Conservation (phyloP, 1,140 invertebrate genomes). For the Plutomurus gul region DNA sequence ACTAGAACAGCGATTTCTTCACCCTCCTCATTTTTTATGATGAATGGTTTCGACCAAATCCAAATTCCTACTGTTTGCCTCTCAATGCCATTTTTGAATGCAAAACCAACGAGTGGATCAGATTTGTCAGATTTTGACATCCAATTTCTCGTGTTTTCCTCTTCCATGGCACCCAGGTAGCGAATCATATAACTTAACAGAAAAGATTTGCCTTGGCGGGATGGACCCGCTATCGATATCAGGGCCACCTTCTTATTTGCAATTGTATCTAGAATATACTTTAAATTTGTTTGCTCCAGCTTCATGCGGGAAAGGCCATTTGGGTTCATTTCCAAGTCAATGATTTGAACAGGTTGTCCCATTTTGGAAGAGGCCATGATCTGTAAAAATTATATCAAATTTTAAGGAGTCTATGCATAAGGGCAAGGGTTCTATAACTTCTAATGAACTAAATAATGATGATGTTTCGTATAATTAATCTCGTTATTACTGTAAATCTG, state of each 20-base stretch:
- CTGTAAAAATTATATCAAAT: too few relatives aligned
- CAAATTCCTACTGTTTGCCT: not conserved
- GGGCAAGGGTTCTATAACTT: too few relatives aligned
- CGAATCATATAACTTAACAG: not conserved
- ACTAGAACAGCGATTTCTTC: too few relatives aligned
- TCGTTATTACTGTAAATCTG: too few relatives aligned
- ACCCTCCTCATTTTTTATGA: not conserved
- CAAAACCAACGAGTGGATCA: not conserved
- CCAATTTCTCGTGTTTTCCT: not conserved
- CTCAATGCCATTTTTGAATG: not conserved
- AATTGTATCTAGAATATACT: not conserved
- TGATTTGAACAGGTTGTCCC: not conserved
- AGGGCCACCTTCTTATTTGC: not conserved
- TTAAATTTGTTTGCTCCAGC: not conserved
- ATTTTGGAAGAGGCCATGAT: too few relatives aligned
- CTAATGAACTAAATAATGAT: too few relatives aligned
- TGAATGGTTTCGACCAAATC: not conserved
- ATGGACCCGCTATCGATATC: not conserved
- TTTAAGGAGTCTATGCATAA: too few relatives aligned
- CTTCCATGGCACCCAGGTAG: not conserved
- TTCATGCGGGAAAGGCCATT: not conserved
- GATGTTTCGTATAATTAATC: too few relatives aligned
- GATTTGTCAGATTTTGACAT: not conserved
- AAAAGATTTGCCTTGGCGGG: not conserved
- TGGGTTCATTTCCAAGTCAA: not conserved